phyloP scores from a whole-genome alignment of 2,113 vertebrate species.

The Meleagris gallopavo region DNA sequence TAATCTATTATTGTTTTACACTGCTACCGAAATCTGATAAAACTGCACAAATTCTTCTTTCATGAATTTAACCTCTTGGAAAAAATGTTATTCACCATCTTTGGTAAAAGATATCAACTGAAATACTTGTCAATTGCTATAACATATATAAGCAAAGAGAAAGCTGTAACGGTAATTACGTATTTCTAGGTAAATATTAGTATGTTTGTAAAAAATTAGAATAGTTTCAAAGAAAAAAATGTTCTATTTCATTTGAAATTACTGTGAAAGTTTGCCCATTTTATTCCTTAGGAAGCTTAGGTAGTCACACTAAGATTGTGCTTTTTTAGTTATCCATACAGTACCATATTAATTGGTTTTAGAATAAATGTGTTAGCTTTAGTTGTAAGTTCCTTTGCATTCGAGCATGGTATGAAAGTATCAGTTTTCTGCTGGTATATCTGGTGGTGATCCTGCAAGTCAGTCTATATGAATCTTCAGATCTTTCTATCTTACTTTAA shows the following conservation, averaged over 20 bases:
- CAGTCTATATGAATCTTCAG: neutral
- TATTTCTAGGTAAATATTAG: neutral
- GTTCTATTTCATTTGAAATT: neutral
- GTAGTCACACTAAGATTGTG: neutral
- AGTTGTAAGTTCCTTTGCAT: neutral
- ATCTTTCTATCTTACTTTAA: neutral
- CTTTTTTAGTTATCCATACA: neutral
- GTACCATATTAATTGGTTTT: neutral
- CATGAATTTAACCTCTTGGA: neutral
- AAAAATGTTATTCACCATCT: neutral
- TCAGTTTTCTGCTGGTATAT: neutral
- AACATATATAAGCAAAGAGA: neutral
- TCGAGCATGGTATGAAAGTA: neutral
- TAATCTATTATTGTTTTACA: neutral
- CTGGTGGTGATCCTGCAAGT: neutral
- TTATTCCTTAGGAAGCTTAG: neutral
- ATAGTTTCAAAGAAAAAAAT: neutral
- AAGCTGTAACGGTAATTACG: neutral
- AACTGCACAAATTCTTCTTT: neutral
- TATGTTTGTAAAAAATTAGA: neutral
- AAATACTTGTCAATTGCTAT: neutral
- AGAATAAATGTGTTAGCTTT: neutral
- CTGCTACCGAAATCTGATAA: neutral
- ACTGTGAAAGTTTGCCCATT: neutral
- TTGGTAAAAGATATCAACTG: neutral